phyloP scores from a whole-genome alignment of 2,888 invertebrate genomes.

The Hirtodrosophila confusa region DNA sequence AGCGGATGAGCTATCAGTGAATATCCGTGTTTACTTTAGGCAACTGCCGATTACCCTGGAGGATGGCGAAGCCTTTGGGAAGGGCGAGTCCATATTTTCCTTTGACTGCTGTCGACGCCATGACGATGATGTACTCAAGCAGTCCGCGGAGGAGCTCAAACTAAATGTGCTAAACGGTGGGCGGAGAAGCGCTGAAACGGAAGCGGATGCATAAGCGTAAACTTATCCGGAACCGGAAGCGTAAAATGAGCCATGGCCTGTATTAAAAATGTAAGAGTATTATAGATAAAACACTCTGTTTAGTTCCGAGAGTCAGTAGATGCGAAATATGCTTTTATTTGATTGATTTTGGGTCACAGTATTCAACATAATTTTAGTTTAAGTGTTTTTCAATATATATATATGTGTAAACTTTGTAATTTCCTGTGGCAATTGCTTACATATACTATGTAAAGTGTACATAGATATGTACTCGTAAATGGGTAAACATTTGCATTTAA shows the following conservation, averaged over 20 bases:
- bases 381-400: conserved; percentile 18
- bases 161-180: conserved; percentile 43
- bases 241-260: conserved; percentile 7
- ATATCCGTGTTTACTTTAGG: conserved; percentile 55
- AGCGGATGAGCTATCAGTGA: background rate
- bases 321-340: conserved; percentile 76
- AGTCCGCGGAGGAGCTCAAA: conserved; percentile 53
- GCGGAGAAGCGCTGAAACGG: conserved; percentile 18
- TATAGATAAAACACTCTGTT: conserved; percentile 24
- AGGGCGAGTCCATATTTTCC: conserved; percentile 85
- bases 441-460: conserved; percentile 57
- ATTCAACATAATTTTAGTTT: conserved; percentile 62
- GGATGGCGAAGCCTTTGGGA: conserved; percentile 86
- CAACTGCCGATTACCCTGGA: conserved; percentile 86
- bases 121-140: conserved; percentile 47
- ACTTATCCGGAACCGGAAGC: conserved; percentile 1
- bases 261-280: conserved; percentile 12
- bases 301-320: conserved; percentile 55
- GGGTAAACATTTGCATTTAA: conserved; percentile 44
- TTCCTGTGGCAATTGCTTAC: conserved; percentile 58
- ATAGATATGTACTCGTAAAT: conserved; percentile 42
- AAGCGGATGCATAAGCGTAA: conserved; percentile 12
- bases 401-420: conserved; percentile 42
- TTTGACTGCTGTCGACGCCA: conserved; percentile 81
- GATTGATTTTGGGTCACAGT: conserved; percentile 72